Percentiles rank a stretch among this genome's conserved stretches.
These are phyloP conservation scores for Drosophila tropicalis DNA, from an alignment of 1,140 invertebrate species.

Conservation along the genomic window DNA sequence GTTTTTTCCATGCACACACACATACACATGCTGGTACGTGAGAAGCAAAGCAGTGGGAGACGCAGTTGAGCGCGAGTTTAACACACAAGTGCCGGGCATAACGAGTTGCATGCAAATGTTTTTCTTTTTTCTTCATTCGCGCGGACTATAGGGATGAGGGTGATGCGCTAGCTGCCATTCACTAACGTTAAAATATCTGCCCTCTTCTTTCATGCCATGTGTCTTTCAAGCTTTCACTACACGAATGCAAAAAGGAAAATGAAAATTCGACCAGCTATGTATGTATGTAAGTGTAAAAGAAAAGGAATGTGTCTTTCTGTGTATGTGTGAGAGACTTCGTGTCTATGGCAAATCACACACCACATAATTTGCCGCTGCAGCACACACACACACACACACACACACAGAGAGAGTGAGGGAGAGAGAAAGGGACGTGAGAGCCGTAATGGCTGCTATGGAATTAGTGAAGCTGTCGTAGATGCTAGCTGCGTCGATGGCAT, in stretches of 20 bases:
- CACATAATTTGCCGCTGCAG: conserved; percentile 80
- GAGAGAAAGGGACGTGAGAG: not conserved
- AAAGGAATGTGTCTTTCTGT: conserved; percentile 14
- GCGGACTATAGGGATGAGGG: too few relatives aligned
- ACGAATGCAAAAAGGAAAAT: conserved; percentile 38
- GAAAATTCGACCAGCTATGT: conserved; percentile 52
- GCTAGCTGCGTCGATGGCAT: conserved; percentile 45
- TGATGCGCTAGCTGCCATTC: conserved; percentile 23
- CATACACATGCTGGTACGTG: conserved; percentile 19
- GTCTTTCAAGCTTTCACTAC: conserved; percentile 37
- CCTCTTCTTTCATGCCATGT: conserved; percentile 31
- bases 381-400: conserved; percentile 45
- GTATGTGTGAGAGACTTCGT: conserved; percentile 36
- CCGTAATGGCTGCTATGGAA: conserved; percentile 58
- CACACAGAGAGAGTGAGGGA: conserved; percentile 17
- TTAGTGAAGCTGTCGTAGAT: conserved; percentile 60
- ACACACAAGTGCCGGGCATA: conserved; percentile 78
- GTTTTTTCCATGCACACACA: conserved; percentile 55
- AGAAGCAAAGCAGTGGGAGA: conserved; percentile 5
- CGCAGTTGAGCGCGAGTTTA: conserved; percentile 49
- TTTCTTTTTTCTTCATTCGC: conserved; percentile 26
- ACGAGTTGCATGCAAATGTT: conserved; percentile 79
- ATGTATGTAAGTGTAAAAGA: conserved; percentile 21
- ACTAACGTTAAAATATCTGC: conserved; percentile 60
- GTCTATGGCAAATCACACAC: conserved; percentile 77